A percentile compares a stretch with the other conserved stretches of the same genome.
Conservation (phyloP, 2,113 vertebrate species). For the Pimephales promelas region DNA sequence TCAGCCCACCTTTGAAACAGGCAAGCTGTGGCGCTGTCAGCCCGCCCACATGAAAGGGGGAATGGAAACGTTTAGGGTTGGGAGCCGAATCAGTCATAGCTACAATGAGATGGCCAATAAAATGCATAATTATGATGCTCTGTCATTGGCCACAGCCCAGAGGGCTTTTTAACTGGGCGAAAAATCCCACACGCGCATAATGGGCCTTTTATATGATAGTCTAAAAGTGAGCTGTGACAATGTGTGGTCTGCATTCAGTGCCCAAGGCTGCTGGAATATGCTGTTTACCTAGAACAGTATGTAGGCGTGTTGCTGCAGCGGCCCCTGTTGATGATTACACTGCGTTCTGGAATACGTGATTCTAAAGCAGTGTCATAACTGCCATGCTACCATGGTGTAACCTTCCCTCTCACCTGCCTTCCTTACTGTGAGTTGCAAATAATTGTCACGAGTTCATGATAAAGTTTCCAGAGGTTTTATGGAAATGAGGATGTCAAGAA, state of each 20-base stretch:
- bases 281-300: slow-evolving; percentile 42
- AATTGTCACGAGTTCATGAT: slow-evolving; percentile 4
- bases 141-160: slow-evolving; percentile 76
- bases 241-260: slow-evolving; percentile 77
- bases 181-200: slow-evolving; percentile 76
- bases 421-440: slow-evolving; percentile 11
- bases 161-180: slow-evolving; percentile 67
- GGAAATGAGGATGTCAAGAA: slow-evolving; percentile 15
- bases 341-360: slow-evolving; percentile 49
- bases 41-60: slow-evolving; percentile 77
- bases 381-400: slow-evolving; percentile 57
- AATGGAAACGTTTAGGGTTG: slow-evolving; percentile 78
- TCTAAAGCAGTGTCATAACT: slow-evolving; percentile 61
- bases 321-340: slow-evolving; percentile 64
- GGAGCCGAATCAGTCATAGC: slow-evolving; percentile 77
- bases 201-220: slow-evolving; percentile 70
- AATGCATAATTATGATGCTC: slow-evolving; percentile 78
- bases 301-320: slow-evolving; percentile 59
- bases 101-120: slow-evolving; percentile 81
- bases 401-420: slow-evolving; percentile 51
- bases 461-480: slow-evolving; percentile 33
- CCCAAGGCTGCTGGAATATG: slow-evolving; percentile 58
- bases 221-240: slow-evolving; percentile 74
- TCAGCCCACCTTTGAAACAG: slow-evolving; percentile 78
- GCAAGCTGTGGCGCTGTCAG: slow-evolving; percentile 69